Conservation (phyloP, 2,797 vertebrate genomes). For the Tangara arthus region DNA sequence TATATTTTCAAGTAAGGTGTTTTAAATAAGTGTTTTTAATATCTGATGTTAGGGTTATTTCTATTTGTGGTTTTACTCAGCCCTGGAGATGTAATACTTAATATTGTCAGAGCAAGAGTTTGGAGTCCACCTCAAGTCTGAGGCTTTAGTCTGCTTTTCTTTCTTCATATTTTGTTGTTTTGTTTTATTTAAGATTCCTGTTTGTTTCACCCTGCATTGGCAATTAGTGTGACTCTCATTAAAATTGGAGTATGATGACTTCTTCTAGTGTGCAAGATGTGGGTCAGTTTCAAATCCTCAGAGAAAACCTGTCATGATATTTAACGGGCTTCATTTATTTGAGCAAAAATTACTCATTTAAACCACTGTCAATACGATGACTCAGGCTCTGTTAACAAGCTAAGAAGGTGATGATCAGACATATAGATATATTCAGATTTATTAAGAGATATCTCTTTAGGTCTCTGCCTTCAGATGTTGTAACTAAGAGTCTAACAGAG, state of each 20-base stretch:
- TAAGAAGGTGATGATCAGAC: slow-evolving; percentile 3
- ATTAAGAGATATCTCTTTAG: slow-evolving; percentile 33
- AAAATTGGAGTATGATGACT: not conserved
- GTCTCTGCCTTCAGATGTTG: not conserved
- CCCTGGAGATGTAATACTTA: not conserved
- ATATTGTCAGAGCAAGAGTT: not conserved
- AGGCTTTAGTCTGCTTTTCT: not conserved
- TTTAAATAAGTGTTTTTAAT: not conserved
- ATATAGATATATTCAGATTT: slow-evolving; percentile 14
- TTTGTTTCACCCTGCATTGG: not conserved
- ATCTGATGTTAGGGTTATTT: not conserved
- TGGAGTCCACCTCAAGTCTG: slow-evolving; percentile 16
- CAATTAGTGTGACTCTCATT: not conserved
- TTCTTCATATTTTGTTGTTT: not conserved
- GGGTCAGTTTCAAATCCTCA: not conserved
- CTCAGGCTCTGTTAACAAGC: slow-evolving; percentile 36
- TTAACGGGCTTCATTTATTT: not conserved
- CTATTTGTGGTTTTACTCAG: not conserved
- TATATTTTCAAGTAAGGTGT: not conserved
- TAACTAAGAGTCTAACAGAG: not conserved
- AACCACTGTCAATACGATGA: not conserved
- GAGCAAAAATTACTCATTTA: slow-evolving; percentile 24
- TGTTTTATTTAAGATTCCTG: not conserved
- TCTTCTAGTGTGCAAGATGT: not conserved
- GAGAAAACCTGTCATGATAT: not conserved